phyloP scores from a whole-genome alignment of 2,113 vertebrate species.

The Hylia prasina region DNA sequence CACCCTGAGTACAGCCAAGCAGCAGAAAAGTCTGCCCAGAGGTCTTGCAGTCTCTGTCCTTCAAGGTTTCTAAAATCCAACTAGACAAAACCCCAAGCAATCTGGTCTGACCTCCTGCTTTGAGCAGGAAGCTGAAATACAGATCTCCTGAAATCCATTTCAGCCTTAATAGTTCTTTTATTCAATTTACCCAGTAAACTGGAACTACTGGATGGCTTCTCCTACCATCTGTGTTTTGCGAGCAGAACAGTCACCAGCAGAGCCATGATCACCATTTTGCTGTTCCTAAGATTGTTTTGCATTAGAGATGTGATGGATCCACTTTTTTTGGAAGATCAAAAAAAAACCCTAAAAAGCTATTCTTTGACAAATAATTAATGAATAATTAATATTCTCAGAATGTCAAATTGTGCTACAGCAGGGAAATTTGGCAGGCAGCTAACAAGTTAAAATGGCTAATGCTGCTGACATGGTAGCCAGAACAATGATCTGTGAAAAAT shows the following conservation, averaged over 20 bases:
- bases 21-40: neutral
- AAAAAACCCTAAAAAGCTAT: constrained; percentile 4
- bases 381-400: constrained; percentile 29
- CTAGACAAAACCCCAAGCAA: neutral
- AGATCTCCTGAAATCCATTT: neutral
- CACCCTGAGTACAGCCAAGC: neutral
- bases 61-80: neutral
- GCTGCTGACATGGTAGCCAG: neutral
- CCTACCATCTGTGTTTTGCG: neutral
- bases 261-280: neutral
- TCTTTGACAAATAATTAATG: constrained; percentile 27
- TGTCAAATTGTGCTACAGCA: neutral
- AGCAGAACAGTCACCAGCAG: neutral
- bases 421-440: neutral
- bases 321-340: constrained; percentile 19
- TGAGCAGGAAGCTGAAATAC: neutral
- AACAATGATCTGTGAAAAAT: neutral
- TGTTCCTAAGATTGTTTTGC: neutral
- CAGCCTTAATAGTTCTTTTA: neutral
- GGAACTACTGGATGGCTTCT: neutral
- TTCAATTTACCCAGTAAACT: neutral
- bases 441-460: neutral
- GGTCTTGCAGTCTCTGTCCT: neutral
- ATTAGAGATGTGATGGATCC: neutral
- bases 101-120: neutral